Evolutionary conservation across 2,113 vertebrate genomes (phyloP).

Genomic region (Globicephala melas): DNA sequence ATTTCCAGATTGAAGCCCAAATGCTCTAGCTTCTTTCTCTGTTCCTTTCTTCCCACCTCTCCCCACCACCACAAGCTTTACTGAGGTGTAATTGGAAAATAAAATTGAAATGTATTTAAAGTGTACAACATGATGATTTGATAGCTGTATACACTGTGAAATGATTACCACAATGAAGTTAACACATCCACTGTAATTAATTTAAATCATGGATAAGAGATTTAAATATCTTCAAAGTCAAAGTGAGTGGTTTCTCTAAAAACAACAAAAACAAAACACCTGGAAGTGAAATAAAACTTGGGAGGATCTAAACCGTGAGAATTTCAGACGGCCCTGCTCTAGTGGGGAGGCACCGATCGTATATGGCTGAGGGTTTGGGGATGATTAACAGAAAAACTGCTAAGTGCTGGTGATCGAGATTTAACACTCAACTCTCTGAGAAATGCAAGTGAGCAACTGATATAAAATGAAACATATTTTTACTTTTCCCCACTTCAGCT

Average conservation of each 20-base stretch:
- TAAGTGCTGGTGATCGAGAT: background rate
- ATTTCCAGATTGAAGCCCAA: background rate
- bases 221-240: background rate
- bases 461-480: background rate
- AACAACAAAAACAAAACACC: background rate
- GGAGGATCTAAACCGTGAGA: background rate
- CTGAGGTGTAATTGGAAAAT: background rate
- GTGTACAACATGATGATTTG: background rate
- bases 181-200: background rate
- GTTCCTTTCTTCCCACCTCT: fast-evolving
- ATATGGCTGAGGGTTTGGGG: background rate
- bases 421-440: background rate
- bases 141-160: background rate
- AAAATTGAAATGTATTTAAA: background rate
- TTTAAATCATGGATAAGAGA: background rate
- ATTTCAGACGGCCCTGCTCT: background rate
- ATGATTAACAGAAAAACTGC: background rate
- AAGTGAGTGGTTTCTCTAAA: background rate
- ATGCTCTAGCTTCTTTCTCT: background rate
- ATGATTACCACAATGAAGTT: background rate
- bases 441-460: background rate
- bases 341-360: background rate
- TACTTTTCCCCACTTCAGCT: background rate
- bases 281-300: background rate
- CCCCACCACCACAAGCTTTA: background rate